These are phyloP conservation scores for Epicauta chinensis DNA, from an alignment of 1,140 invertebrate genomes.

Conservation along the genomic window DNA sequence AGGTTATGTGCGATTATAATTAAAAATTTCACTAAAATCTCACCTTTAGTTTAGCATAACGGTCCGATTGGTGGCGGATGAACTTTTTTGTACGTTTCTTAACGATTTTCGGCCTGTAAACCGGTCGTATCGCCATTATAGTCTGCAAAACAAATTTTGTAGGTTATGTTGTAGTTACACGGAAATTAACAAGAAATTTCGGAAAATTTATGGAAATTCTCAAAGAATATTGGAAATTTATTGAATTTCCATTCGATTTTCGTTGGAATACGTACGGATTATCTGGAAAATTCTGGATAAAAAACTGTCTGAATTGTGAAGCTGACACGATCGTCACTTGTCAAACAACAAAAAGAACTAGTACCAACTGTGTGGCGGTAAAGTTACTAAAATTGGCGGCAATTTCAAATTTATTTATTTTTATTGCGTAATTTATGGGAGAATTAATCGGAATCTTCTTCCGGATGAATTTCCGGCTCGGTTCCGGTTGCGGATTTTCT, in stretches of 20 bases:
- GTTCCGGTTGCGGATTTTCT: too few relatives aligned
- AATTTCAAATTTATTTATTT: not conserved
- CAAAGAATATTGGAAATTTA: not conserved
- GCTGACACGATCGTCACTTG: slow-evolving; percentile 7
- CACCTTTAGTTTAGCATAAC: slow-evolving; percentile 93
- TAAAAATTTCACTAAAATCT: slow-evolving; percentile 22
- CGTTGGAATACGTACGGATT: slow-evolving; percentile 25
- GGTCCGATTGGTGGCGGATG: slow-evolving; percentile 93
- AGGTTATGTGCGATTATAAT: not conserved
- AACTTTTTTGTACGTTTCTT: slow-evolving; percentile 97
- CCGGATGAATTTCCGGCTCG: too few relatives aligned
- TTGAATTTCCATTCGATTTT: not conserved
- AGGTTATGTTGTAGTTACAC: not conserved
- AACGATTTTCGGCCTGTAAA: slow-evolving; percentile 81
- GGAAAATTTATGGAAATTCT: not conserved
- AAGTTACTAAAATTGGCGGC: slow-evolving; percentile 4
- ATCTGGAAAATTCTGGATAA: slow-evolving; percentile 19
- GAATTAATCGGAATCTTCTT: too few relatives aligned
- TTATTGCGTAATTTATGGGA: too few relatives aligned
- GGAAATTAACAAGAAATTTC: not conserved
- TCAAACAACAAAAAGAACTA: slow-evolving; percentile 6
- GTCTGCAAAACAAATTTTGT: slow-evolving; percentile 21
- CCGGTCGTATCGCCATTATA: slow-evolving; percentile 73
- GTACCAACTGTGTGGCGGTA: not conserved
- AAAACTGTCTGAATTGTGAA: not conserved